Evolutionary conservation across 2,888 invertebrate genomes (phyloP).

Genomic region (Cephus rjabovi): DNA sequence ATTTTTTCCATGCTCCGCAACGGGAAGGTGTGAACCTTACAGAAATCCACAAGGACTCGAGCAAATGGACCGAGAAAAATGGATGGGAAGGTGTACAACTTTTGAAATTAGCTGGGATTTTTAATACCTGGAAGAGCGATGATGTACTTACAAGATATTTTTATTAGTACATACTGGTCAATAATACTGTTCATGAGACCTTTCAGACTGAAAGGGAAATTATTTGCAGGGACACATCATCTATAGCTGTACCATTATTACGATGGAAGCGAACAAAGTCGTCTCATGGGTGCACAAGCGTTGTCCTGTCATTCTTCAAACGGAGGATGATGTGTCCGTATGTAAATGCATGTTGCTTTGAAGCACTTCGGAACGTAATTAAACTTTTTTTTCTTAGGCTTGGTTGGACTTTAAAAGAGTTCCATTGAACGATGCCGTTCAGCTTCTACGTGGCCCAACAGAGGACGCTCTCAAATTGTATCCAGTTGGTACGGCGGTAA

Average conservation of each 20-base stretch:
- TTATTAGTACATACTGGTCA: not conserved
- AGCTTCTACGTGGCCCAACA: constrained; percentile 70
- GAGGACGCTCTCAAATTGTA: constrained; percentile 72
- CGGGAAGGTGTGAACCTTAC: constrained; percentile 69
- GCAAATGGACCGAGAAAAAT: constrained; percentile 67
- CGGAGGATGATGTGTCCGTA: constrained; percentile 71
- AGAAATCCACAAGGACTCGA: constrained; percentile 69
- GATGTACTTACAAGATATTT: constrained; percentile 40
- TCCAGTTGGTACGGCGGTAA: constrained; percentile 78
- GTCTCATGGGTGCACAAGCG: constrained; percentile 83
- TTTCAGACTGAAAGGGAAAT: not conserved
- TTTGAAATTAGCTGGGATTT: constrained; percentile 82
- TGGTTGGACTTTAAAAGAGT: constrained; percentile 76
- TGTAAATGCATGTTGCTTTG: constrained; percentile 6
- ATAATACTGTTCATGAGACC: not conserved
- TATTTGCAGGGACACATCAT: constrained; percentile 68
- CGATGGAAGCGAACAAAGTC: constrained; percentile 77
- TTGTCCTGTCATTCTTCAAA: constrained; percentile 83
- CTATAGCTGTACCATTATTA: constrained; percentile 82
- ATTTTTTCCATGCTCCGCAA: constrained; percentile 78
- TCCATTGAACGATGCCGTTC: constrained; percentile 68
- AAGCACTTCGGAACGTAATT: not conserved
- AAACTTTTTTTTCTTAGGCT: constrained; percentile 64
- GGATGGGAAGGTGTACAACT: constrained; percentile 76
- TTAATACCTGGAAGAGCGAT: constrained; percentile 75